Base-by-base conservation (phyloP, 1,140 invertebrate genomes). In the Leguminivora glycinivorella region DNA sequence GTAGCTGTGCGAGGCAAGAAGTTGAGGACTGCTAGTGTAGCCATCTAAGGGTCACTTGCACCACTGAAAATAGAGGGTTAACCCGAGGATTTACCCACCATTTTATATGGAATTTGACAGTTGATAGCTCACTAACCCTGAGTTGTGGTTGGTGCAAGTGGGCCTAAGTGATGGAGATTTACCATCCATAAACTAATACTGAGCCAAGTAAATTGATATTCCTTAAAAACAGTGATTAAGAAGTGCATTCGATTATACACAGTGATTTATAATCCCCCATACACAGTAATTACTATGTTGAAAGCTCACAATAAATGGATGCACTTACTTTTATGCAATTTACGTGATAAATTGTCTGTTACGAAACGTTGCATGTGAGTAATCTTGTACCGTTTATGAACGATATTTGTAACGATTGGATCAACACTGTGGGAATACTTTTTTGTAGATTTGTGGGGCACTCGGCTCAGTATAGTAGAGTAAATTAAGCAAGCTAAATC, bases 251-350 rank as follows among this genome's bases (percentile, higher is more conserved):
- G 67, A 68, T 68, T 56, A 63, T 5, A 26, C 26, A 2, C 40
- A 12, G 73, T 72, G 72, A 76, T 76, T 74, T 73, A 76, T 71
- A 25, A 34, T n/a, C 12, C 58, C 17, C 19, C 29, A 38, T 72
- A 29, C 63, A 68, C 22, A 58, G 58, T 63, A 63, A 63, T 63
- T 29, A 63, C 58, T 31, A n/a, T 63, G 58, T 63, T 63, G 58
- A 63, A 63, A 63, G 58, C 25, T 22, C 14, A 63, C 58, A 31
- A 63, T 63, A 63, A 63, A 63, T 63, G 31, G 58, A 63, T 63
- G 58, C 58, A 63, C 47, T 52, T 17, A 63, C 25, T 29, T 63
- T 63, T 63, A 63, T 63, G 26, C 26, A 63, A 29, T 29, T 63
- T 31, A 63, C 14, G 22, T 63, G 58, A 63, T 63, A 29, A 29